Base-by-base conservation (phyloP, 1,140 invertebrate species). In the Globodera ellingtonae region DNA sequence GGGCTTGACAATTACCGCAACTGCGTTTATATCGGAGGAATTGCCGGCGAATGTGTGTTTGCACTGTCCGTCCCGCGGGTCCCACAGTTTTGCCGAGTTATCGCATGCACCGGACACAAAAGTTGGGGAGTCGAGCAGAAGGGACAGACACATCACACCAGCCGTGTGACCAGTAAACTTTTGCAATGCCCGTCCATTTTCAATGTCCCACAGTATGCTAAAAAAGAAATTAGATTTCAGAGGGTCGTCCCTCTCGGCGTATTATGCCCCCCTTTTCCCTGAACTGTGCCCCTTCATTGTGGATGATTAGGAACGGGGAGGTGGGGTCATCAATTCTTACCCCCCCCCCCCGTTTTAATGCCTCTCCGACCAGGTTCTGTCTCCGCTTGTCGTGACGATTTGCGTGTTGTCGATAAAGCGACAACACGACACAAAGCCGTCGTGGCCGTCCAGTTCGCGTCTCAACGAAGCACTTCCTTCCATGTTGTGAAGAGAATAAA, bases 11-110 rank as follows among this genome's bases (percentile, higher is more conserved):
- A 50, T 50, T 79, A 96, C 94, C 90, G 95, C 96, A 85, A 98
- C 95, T 81, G 95, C 95, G 91, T 98, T 98, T 89, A 98, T 97
- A 91, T 98, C 96, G 85, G 94, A 96, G 91, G 98, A 95, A 91
- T 98, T 96, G 74, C 96, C 96, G 78, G 95, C 94, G 92, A 98
- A 98, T 81, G 96, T 98, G 92, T 98, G 95, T 90, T 95, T 95
- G 91, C 95, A 98, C 90, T 94, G 93, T 82, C 95, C 95, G 91
- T 97, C 95, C 89, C 96, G 93, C 85, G 98, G 94, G 90, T 98
- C 96, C 96, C 96, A 98, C 75, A 98, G 92, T 92, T 98, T 98
- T 81, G 96, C 95, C 86, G 95, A 96, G 62, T 95, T 95, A 92
- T 98, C 96, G 91, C 96, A 98, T 66, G 96, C 95, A 86, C 95